Base-by-base conservation (phyloP, 1,140 invertebrate genomes). In the Drosophila bocqueti region DNA sequence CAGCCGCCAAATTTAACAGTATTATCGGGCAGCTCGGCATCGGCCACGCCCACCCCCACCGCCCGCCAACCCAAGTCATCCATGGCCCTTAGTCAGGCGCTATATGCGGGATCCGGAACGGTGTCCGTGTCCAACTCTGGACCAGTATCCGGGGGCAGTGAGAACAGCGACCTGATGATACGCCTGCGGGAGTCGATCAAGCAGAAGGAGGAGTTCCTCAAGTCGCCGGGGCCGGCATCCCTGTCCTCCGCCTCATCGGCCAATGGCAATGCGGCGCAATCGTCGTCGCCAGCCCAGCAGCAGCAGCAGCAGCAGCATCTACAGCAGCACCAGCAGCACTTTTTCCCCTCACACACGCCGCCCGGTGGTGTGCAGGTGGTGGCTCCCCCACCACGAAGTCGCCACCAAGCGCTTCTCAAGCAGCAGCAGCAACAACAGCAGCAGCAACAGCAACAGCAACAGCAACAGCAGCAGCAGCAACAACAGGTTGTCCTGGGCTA, bases 191-290 rank as follows among this genome's bases (percentile, higher is more conserved):
- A 96, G 91, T 97, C 96, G 81, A 95, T 96, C 78, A 96, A 97
- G 81, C 96, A 97, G 83, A 98, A 98, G 86, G 97, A 97, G 92
- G 97, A 97, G 78, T 98, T 98, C 91, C 93, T 98, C 36, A 95
- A 95, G 78, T 94, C 96, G 61, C 96, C 96, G 95, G 95, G 50
- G 55, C 91, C 91, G 34, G 52, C 66, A 5, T 77, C 68, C 31
- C 43, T 74, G 24, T 61, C 76, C 36, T 66, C 82, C 45, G 34
- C 76, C 24, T 62, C 43, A 46, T 52, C 67, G 42, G 49, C 61
- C 21, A 89, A 84, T 47, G 79, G 81, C 60, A 90, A 82, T 50
- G 75, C 43, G 40, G 26, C 47, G 43, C 83, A 87, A 29, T 80
- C 79, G 6, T 76, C 79, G 18, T 69, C 58, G 31, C 58, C 58